phyloP scores from a whole-genome alignment of 92 coral and sea anemone species.

The Chrysogorgia sp. region DNA sequence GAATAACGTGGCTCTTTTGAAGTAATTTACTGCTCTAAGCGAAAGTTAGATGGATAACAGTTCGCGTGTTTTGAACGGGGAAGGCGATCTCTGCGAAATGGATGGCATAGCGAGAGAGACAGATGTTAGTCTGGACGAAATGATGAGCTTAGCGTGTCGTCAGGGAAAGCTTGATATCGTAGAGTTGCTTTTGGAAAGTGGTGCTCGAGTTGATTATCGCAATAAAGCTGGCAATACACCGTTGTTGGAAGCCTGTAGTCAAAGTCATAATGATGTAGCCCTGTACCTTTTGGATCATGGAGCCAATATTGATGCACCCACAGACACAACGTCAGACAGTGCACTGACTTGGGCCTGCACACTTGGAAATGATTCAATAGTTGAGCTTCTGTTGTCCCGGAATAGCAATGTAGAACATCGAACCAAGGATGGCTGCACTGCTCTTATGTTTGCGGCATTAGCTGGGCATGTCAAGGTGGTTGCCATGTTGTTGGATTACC shows the following conservation, averaged over 20 bases:
- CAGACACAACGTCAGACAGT: constrained; percentile 99
- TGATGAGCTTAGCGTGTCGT: constrained; percentile 99
- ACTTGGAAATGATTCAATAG: constrained; percentile 98
- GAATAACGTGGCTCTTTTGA: neutral
- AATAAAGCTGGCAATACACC: constrained; percentile 99
- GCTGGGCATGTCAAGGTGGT: constrained; percentile 99
- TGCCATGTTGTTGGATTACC: constrained; percentile 90
- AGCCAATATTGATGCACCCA: constrained; percentile 98
- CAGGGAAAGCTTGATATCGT: constrained; percentile 99
- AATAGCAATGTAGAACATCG: constrained; percentile 96
- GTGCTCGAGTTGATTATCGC: constrained; percentile 98
- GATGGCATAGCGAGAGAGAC: constrained; percentile 66
- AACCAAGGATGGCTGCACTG: constrained; percentile 99
- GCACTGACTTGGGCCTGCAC: constrained; percentile 99
- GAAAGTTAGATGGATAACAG: constrained; percentile 20
- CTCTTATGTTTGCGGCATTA: constrained; percentile 98
- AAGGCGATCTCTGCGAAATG: constrained; percentile 33
- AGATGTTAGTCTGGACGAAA: constrained; percentile 98
- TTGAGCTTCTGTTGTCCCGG: constrained; percentile 75
- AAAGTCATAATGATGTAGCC: constrained; percentile 97
- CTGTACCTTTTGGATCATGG: constrained; percentile 91
- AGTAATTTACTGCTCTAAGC: neutral
- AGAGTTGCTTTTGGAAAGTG: constrained; percentile 94
- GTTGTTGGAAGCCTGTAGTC: constrained; percentile 96
- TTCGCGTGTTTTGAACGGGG: constrained; percentile 18